Conservation (phyloP, 2,113 vertebrate genomes). For the Platanista minor region DNA sequence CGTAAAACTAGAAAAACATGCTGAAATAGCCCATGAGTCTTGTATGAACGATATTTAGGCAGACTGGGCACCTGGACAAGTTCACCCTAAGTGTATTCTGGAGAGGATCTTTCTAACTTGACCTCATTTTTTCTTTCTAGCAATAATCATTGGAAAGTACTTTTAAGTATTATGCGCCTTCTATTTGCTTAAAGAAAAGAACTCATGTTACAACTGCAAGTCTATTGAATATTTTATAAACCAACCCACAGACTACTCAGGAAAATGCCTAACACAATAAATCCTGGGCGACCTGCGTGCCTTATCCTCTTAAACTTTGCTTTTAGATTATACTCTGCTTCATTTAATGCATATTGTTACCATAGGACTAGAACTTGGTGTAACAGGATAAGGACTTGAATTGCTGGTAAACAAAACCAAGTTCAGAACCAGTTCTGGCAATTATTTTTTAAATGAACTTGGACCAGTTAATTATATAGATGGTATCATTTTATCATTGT, state of each 20-base stretch:
- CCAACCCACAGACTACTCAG: not conserved
- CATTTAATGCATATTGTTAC: not conserved
- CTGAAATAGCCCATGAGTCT: not conserved
- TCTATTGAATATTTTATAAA: not conserved
- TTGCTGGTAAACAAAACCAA: not conserved
- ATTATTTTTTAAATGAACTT: not conserved
- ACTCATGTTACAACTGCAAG: not conserved
- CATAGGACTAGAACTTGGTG: not conserved
- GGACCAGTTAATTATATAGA: not conserved
- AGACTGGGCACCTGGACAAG: not conserved
- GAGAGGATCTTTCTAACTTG: not conserved
- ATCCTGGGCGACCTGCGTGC: not conserved
- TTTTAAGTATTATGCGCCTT: not conserved
- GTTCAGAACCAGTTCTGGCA: not conserved
- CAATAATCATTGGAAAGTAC: not conserved
- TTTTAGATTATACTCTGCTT: not conserved
- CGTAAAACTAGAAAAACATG: not conserved
- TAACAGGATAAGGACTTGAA: not conserved
- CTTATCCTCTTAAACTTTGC: not conserved
- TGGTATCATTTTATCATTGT: not conserved
- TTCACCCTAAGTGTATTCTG: not conserved
- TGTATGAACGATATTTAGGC: not conserved
- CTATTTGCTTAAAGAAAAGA: not conserved
- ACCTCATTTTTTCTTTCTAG: not conserved
- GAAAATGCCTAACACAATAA: not conserved